Conservation (phyloP, 2,888 invertebrate species). For the Leistus spinibarbis region DNA sequence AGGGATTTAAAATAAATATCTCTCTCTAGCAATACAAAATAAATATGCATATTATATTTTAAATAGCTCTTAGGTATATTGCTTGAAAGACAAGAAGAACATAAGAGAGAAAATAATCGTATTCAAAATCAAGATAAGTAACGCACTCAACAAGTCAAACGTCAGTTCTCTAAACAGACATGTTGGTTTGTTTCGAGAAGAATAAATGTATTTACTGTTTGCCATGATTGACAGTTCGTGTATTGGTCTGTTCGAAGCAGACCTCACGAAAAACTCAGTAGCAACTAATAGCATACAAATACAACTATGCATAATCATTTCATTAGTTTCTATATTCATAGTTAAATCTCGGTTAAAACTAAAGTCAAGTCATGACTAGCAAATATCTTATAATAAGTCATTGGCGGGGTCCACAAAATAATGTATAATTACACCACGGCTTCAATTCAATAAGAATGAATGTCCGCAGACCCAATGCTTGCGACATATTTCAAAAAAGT, state of each 20-base stretch:
- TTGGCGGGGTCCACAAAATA: no score
- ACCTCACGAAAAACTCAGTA: constrained; percentile 5
- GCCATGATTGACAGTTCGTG: constrained; percentile 27
- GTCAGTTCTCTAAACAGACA: constrained; percentile 24
- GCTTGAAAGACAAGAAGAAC: not conserved
- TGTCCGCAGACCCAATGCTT: no score
- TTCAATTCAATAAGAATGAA: no score
- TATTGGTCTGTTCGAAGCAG: not conserved
- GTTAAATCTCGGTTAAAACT: not conserved
- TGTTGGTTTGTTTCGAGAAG: not conserved
- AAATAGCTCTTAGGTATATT: not conserved
- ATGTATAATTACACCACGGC: no score
- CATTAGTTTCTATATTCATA: not conserved
- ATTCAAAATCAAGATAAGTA: constrained; percentile 31
- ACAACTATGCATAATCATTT: not conserved
- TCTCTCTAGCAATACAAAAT: no score
- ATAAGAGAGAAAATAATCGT: constrained; percentile 1
- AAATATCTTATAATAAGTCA: no score
- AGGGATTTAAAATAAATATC: no score
- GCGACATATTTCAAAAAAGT: no score
- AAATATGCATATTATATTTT: not conserved
- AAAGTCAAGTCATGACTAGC: no score
- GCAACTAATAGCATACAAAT: not conserved
- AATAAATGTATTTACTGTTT: constrained; percentile 26
- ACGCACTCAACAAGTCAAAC: constrained; percentile 19